Conservation (phyloP, 2,113 vertebrate genomes). For the Gadus chalcogrammus region DNA sequence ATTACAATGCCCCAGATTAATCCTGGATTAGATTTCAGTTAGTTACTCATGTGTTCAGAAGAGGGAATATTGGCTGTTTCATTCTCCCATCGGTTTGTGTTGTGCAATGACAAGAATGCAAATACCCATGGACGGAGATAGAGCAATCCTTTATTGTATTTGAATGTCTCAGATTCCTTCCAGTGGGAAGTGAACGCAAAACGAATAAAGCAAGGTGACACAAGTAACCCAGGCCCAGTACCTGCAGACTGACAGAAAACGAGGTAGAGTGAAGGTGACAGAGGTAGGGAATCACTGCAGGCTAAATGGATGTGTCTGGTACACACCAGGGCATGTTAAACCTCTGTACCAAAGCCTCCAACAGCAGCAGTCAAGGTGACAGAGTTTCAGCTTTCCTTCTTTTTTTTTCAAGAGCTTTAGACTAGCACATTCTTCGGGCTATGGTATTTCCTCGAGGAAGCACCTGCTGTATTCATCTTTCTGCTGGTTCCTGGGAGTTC, state of each 20-base stretch:
- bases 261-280: conserved; percentile 42
- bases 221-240: conserved; percentile 18
- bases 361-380: conserved; percentile 40
- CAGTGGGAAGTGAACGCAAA: conserved; percentile 2
- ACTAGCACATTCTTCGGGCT: conserved; percentile 55
- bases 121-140: no score
- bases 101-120: no score
- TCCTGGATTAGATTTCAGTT: no score
- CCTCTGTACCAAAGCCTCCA: conserved; percentile 50
- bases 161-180: no score
- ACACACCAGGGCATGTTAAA: conserved; percentile 45
- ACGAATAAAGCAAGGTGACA: conserved; percentile 3
- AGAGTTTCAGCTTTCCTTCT: conserved; percentile 11
- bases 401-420: conserved; percentile 46
- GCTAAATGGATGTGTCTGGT: conserved; percentile 25
- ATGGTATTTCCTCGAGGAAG: conserved; percentile 73
- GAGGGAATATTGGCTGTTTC: no score
- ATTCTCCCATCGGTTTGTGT: no score
- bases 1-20: no score
- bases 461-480: conserved; percentile 63
- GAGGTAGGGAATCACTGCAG: conserved; percentile 43
- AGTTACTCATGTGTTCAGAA: no score
- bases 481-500: conserved; percentile 51
- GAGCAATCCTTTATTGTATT: no score
- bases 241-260: conserved; percentile 13